phyloP scores from a whole-genome alignment of 2,888 invertebrate genomes.

The Orgyia antiqua region DNA sequence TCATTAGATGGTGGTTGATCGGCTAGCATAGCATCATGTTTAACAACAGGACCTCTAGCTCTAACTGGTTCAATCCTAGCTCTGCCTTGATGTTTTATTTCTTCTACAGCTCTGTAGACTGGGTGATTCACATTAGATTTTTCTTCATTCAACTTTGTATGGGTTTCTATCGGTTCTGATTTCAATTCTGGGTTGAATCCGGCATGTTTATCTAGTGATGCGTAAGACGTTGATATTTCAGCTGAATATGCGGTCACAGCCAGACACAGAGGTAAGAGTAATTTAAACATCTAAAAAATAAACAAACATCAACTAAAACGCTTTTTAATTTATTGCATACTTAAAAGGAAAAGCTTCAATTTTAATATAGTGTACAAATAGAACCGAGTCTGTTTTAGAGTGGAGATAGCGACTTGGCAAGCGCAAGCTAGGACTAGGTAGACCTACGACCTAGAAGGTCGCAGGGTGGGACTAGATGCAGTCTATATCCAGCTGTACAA shows the following conservation, averaged over 20 bases:
- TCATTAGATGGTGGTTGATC: constrained; percentile 51
- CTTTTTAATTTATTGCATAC: too few species aligned
- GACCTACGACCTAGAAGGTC: too few species aligned
- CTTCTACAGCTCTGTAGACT: constrained; percentile 45
- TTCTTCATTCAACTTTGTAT: constrained; percentile 33
- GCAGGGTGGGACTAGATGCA: too few species aligned
- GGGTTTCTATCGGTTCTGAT: constrained; percentile 36
- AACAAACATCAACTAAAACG: too few species aligned
- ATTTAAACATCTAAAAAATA: constrained; percentile 57
- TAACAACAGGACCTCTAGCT: constrained; percentile 43
- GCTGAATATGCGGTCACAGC: constrained; percentile 37
- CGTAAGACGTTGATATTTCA: constrained; percentile 45
- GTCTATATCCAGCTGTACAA: too few species aligned
- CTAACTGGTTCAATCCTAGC: constrained; percentile 52
- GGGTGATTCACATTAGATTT: constrained; percentile 42
- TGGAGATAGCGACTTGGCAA: too few species aligned
- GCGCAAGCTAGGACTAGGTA: too few species aligned
- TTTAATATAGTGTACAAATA: too few species aligned
- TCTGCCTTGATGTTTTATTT: constrained; percentile 41
- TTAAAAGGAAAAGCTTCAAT: too few species aligned
- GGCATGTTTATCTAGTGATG: constrained; percentile 39
- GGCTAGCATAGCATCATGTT: constrained; percentile 59
- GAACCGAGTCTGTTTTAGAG: too few species aligned
- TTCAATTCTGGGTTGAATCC: constrained; percentile 40
- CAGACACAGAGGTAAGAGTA: too few species aligned